Evolutionary conservation across 1,140 invertebrate genomes (phyloP).

Genomic region (Drosophila quadrilineata): DNA sequence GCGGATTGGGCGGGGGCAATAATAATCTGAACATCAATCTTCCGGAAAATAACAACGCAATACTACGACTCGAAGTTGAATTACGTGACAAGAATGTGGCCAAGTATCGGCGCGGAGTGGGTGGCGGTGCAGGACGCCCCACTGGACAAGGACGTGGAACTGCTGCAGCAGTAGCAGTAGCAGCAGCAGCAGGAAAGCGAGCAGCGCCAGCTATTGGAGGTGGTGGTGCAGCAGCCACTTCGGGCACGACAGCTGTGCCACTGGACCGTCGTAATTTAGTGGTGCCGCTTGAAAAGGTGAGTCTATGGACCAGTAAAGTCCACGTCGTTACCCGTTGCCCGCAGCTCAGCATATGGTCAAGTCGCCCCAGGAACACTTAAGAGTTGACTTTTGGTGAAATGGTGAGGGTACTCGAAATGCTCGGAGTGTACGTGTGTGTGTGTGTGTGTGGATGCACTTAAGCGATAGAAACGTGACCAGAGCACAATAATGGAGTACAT

Average conservation of each 20-base stretch:
- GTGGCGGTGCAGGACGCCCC: slow-evolving; percentile 36
- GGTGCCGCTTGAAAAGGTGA: slow-evolving; percentile 82
- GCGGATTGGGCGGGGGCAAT: slow-evolving; percentile 46
- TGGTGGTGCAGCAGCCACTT: slow-evolving; percentile 8
- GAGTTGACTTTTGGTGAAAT: slow-evolving; percentile 43
- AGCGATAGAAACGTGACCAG: slow-evolving; percentile 58
- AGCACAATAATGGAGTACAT: slow-evolving; percentile 15
- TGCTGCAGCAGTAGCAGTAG: slow-evolving; percentile 1
- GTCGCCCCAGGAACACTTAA: slow-evolving; percentile 54
- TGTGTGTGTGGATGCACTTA: slow-evolving; percentile 59
- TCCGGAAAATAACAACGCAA: slow-evolving; percentile 78
- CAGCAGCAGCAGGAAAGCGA: slow-evolving; percentile 2
- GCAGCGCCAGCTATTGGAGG: slow-evolving; percentile 11
- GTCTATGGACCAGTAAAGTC: slow-evolving; percentile 24
- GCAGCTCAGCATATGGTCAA: slow-evolving; percentile 19
- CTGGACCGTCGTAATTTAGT: slow-evolving; percentile 67
- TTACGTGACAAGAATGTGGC: slow-evolving; percentile 82
- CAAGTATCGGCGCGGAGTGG: slow-evolving; percentile 62
- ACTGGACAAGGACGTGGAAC: slow-evolving; percentile 34
- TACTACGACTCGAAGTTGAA: slow-evolving; percentile 81
- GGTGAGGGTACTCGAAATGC: slow-evolving; percentile 32
- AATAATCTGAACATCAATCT: slow-evolving; percentile 81
- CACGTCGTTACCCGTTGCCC: not conserved
- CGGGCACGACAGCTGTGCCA: slow-evolving; percentile 30
- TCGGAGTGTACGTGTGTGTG: slow-evolving; percentile 20